These are phyloP conservation scores for Mesoligia furuncula DNA, from an alignment of 2,888 invertebrate genomes.

Conservation along the genomic window DNA sequence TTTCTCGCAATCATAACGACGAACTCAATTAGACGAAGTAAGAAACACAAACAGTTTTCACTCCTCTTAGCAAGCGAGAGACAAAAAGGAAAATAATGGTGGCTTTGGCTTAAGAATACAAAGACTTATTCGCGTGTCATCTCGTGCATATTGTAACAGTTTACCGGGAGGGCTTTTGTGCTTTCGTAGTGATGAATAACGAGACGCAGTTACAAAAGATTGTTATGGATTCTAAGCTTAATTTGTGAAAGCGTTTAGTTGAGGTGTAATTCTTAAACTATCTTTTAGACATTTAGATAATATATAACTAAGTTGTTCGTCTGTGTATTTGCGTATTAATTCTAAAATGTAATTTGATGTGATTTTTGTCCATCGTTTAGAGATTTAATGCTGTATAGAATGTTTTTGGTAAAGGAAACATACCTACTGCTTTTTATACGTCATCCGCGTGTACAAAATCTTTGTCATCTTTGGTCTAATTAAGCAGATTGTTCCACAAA, in stretches of 20 bases:
- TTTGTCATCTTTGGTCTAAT: too few relatives aligned
- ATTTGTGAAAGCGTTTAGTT: not conserved
- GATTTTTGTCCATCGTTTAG: too few relatives aligned
- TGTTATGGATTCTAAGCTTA: not conserved
- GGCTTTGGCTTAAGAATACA: constrained; percentile 33
- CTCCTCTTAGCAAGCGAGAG: constrained; percentile 29
- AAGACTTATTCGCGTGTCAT: constrained; percentile 55
- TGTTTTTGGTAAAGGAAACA: too few relatives aligned
- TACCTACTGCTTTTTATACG: too few relatives aligned
- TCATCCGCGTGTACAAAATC: too few relatives aligned
- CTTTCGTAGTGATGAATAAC: constrained; percentile 44
- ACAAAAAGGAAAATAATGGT: constrained; percentile 46
- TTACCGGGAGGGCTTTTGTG: constrained; percentile 27
- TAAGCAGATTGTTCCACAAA: too few relatives aligned
- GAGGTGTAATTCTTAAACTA: too few relatives aligned
- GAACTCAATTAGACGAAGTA: constrained; percentile 50
- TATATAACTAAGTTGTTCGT: too few relatives aligned
- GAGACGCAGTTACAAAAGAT: not conserved
- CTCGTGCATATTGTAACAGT: constrained; percentile 35
- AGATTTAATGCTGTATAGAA: too few relatives aligned
- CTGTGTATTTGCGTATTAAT: too few relatives aligned
- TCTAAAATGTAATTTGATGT: too few relatives aligned
- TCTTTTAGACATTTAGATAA: too few relatives aligned
- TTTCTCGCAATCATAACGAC: constrained; percentile 32
- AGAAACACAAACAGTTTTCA: constrained; percentile 40